phyloP scores from a whole-genome alignment of 2,113 vertebrate genomes.

The Pitta sordida region DNA sequence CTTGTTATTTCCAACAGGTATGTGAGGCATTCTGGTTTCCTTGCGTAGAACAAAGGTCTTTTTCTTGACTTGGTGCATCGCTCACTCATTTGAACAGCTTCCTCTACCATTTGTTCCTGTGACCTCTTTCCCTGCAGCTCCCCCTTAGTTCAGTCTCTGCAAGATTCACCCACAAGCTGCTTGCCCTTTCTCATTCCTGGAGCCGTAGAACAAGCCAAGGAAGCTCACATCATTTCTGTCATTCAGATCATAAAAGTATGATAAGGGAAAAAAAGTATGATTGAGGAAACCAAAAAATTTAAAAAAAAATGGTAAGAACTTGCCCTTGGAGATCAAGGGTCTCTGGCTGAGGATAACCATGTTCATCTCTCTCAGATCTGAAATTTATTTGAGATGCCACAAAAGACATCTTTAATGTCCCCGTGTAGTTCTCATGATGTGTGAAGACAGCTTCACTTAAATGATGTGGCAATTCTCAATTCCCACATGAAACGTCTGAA shows the following conservation, averaged over 20 bases:
- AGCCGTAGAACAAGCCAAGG: neutral
- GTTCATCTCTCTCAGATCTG: neutral
- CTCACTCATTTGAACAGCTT: neutral
- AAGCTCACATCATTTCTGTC: neutral
- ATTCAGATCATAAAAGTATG: neutral
- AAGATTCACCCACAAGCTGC: neutral
- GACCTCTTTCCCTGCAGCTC: neutral
- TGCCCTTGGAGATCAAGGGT: neutral
- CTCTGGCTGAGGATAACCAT: neutral
- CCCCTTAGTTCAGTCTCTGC: neutral
- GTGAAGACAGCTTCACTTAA: neutral
- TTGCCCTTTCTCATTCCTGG: neutral
- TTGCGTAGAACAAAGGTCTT: neutral
- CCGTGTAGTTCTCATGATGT: rapidly evolving
- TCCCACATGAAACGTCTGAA: neutral
- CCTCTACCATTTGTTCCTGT: neutral
- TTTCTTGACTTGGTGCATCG: neutral
- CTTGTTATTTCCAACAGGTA: rapidly evolving
- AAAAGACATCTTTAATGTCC: neutral
- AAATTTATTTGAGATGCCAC: neutral
- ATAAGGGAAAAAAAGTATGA: neutral
- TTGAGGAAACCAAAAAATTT: no score
- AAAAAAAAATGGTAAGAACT: neutral
- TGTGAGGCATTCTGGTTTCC: neutral
- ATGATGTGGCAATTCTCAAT: neutral